Percentiles rank a stretch among this genome's conserved stretches.
phyloP scores from a whole-genome alignment of 1,140 invertebrate genomes.

The Neotoxoptera formosana region DNA sequence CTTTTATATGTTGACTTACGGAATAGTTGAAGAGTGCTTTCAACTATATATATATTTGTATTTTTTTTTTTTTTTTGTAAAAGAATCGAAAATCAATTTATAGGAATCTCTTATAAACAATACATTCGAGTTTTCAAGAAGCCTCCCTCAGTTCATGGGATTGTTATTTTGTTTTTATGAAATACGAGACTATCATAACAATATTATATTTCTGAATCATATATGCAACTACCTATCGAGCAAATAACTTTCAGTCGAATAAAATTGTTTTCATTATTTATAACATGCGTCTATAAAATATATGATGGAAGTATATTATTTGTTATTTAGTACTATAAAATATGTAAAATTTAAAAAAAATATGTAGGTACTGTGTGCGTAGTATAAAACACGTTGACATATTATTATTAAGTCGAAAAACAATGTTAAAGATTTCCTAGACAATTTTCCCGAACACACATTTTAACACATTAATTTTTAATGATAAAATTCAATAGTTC shows the following conservation, averaged over 20 bases:
- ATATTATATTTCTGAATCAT: constrained; percentile 11
- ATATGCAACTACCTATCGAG: neutral
- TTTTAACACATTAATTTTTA: neutral
- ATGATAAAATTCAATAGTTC: neutral
- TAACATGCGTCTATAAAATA: neutral
- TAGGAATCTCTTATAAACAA: neutral
- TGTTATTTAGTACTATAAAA: neutral
- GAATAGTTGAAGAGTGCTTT: neutral
- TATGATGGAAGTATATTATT: neutral
- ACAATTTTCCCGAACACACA: neutral
- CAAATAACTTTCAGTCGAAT: neutral
- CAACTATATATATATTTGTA: neutral
- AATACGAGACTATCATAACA: neutral
- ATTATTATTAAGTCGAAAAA: too few species aligned
- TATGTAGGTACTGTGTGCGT: too few species aligned
- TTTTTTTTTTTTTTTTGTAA: neutral
- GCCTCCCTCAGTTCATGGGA: neutral
- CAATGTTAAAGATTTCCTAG: neutral
- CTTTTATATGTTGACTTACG: neutral
- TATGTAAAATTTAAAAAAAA: neutral
- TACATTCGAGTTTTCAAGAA: neutral
- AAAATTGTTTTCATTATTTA: neutral
- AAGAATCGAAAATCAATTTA: neutral
- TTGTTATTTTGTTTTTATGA: neutral
- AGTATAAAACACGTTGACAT: too few species aligned